Conservation (phyloP, 2,113 vertebrate species). For the Tympanuchus pallidicinctus region DNA sequence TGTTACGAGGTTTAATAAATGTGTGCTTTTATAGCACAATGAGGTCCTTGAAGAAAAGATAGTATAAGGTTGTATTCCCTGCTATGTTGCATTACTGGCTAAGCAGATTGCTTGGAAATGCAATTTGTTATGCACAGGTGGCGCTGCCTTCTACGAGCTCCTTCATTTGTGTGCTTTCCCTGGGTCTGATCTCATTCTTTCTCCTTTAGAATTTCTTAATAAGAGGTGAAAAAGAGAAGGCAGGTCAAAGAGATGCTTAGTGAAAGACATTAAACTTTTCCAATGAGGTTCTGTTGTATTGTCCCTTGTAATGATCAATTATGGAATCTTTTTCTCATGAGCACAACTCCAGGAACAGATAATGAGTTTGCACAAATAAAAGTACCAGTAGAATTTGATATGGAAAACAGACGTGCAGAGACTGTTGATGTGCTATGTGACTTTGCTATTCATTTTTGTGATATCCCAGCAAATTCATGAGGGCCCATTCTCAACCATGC, state of each 20-base stretch:
- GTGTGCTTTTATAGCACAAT: not conserved
- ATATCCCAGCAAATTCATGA: not conserved
- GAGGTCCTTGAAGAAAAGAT: not conserved
- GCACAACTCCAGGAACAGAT: not conserved
- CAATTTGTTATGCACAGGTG: not conserved
- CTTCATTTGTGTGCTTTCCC: not conserved
- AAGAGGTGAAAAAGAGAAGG: not conserved
- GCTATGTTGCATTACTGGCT: not conserved
- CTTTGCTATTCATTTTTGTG: not conserved
- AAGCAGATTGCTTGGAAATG: constrained; percentile 21
- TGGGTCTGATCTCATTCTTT: not conserved
- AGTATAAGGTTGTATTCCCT: not conserved
- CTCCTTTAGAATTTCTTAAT: not conserved
- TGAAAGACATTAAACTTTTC: not conserved
- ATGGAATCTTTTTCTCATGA: not conserved
- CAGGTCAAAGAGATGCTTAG: not conserved
- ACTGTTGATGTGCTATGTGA: not conserved
- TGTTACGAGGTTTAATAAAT: constrained; percentile 16
- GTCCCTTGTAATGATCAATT: not conserved
- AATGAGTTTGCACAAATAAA: not conserved
- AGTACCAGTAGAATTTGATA: not conserved
- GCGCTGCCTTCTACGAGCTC: not conserved
- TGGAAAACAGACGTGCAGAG: not conserved
- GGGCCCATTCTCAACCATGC: not conserved
- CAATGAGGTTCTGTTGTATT: not conserved